phyloP scores from a whole-genome alignment of 2,888 invertebrate genomes.

The Amaurobius ferox region DNA sequence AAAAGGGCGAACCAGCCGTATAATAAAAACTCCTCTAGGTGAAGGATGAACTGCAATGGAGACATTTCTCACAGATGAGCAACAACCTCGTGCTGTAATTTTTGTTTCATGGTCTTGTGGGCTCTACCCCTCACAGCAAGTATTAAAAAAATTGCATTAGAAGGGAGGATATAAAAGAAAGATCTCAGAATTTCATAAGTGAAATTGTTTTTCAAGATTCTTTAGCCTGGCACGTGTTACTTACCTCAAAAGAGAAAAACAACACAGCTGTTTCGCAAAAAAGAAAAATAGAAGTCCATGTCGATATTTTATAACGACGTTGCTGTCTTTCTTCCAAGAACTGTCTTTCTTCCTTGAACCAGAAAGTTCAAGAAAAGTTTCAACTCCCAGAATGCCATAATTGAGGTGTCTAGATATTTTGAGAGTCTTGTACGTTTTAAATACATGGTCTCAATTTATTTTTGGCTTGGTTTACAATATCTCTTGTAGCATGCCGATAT shows the following conservation, averaged over 20 bases:
- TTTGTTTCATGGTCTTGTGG: conserved; percentile 9
- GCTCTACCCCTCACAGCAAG: not conserved
- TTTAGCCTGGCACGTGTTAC: conserved; percentile 23
- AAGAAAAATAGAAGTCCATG: not conserved
- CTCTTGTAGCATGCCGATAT: no score
- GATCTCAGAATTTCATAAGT: conserved; percentile 28
- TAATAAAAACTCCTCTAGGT: conserved; percentile 22
- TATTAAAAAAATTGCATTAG: conserved; percentile 15
- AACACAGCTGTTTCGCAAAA: conserved; percentile 15
- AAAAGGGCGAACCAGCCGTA: conserved; percentile 9
- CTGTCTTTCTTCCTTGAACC: no score
- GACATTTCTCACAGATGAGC: conserved; percentile 22
- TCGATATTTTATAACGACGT: conserved; percentile 3
- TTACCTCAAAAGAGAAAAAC: conserved; percentile 19
- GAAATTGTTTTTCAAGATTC: conserved; percentile 22
- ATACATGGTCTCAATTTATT: no score
- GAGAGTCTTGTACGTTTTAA: no score
- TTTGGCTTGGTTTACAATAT: no score
- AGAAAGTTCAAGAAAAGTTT: not conserved
- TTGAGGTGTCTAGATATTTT: no score
- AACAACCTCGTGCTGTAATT: conserved; percentile 7
- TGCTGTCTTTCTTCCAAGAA: no score
- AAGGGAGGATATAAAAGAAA: conserved; percentile 6
- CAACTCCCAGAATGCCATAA: no score
- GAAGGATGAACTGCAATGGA: conserved; percentile 21